phyloP scores from a whole-genome alignment of 2,113 vertebrate species.

The Psilopsiagon aymara region DNA sequence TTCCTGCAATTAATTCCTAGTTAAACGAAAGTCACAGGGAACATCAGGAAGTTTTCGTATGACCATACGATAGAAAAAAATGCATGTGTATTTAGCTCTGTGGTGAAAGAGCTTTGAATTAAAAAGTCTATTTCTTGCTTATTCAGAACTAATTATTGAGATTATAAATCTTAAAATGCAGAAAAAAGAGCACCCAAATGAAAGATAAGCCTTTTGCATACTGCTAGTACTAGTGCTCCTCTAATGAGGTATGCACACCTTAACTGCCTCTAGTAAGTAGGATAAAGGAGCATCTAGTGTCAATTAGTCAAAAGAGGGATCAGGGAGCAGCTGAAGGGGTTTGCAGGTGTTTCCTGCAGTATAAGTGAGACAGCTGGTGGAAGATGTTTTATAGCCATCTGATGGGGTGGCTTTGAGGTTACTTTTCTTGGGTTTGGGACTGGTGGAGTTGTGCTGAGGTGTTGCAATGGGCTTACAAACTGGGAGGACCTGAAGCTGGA shows the following conservation, averaged over 20 bases:
- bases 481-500: not conserved
- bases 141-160: not conserved
- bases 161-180: not conserved
- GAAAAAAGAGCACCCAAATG: not conserved
- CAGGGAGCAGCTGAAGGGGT: not conserved
- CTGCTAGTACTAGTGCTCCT: not conserved
- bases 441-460: not conserved
- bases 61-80: not conserved
- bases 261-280: not conserved
- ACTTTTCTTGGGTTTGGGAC: fast-evolving
- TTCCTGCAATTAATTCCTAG: not conserved
- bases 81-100: not conserved
- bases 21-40: not conserved
- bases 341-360: not conserved
- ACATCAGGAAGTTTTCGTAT: not conserved
- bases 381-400: not conserved
- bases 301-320: not conserved
- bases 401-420: not conserved
- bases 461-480: fast-evolving
- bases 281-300: not conserved
- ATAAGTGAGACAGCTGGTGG: not conserved
- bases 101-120: not conserved
- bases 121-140: not conserved
- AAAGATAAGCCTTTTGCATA: not conserved
- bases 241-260: not conserved